phyloP scores from a whole-genome alignment of 2,888 invertebrate species.

The Drosophila ezoana region DNA sequence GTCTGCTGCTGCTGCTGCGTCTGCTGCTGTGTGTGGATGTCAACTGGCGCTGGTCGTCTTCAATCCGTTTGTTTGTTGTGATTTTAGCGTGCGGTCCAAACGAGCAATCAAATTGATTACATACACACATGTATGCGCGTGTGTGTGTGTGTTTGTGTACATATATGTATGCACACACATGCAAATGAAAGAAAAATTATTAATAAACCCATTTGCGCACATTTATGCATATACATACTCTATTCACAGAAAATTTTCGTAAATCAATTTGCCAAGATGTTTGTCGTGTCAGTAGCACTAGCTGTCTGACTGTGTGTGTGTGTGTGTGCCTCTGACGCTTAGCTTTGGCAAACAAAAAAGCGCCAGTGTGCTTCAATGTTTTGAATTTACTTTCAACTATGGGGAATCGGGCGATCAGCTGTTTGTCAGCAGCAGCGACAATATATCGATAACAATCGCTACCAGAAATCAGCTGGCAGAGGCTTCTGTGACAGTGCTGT shows the following conservation, averaged over 20 bases:
- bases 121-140: constrained; percentile 13
- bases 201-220: constrained; percentile 66
- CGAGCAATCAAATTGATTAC: constrained; percentile 33
- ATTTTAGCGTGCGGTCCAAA: constrained; percentile 24
- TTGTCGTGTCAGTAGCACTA: too few relatives aligned
- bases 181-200: constrained; percentile 54
- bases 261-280: constrained; percentile 36
- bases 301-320: background rate
- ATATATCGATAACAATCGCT: constrained; percentile 20
- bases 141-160: background rate
- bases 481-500: constrained; percentile 5
- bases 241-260: constrained; percentile 20
- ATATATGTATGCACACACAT: background rate
- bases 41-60: constrained; percentile 33
- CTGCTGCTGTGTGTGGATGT: constrained; percentile 10
- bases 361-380: constrained; percentile 56
- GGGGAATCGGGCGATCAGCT: constrained; percentile 25
- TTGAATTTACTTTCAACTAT: constrained; percentile 39
- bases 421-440: background rate
- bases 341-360: constrained; percentile 5
- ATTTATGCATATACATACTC: constrained; percentile 43
- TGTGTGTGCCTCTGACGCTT: constrained; percentile 11
- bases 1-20: constrained; percentile 10
- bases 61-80: constrained; percentile 51
- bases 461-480: constrained; percentile 8